Evolutionary conservation across 2,888 invertebrate species (phyloP).

Genomic region (Eueremaeus valkanovi): DNA sequence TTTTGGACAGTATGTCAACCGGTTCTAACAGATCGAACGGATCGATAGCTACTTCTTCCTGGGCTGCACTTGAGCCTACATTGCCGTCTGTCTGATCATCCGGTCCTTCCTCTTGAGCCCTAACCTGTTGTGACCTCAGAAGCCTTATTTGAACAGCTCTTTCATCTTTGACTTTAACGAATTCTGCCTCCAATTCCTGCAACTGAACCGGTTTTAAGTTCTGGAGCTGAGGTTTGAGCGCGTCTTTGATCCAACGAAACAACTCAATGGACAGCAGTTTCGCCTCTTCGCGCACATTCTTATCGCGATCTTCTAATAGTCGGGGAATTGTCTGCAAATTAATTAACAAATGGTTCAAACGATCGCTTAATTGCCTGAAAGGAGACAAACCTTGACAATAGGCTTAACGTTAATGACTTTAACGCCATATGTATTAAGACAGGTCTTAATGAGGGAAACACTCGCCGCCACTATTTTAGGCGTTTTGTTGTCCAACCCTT

Average conservation of each 20-base stretch:
- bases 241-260: conserved; percentile 76
- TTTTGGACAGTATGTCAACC: conserved; percentile 83
- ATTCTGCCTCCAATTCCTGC: conserved; percentile 81
- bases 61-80: conserved; percentile 50
- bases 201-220: conserved; percentile 78
- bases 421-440: conserved; percentile 80
- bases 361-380: neutral
- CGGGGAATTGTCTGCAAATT: conserved; percentile 59
- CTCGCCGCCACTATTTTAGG: conserved; percentile 90
- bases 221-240: conserved; percentile 77
- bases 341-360: neutral
- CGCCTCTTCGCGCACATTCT: conserved; percentile 81
- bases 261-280: conserved; percentile 87
- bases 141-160: conserved; percentile 69
- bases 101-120: conserved; percentile 57
- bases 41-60: conserved; percentile 63
- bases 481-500: conserved; percentile 92
- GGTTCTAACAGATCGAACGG: conserved; percentile 86
- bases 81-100: conserved; percentile 57
- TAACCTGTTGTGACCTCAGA: conserved; percentile 75
- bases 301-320: conserved; percentile 85
- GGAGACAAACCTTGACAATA: conserved; percentile 67
- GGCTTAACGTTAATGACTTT: conserved; percentile 85
- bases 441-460: conserved; percentile 67
- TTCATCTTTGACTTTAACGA: conserved; percentile 65